phyloP scores from a whole-genome alignment of 2,797 vertebrate genomes.

The Tadarida brasiliensis region DNA sequence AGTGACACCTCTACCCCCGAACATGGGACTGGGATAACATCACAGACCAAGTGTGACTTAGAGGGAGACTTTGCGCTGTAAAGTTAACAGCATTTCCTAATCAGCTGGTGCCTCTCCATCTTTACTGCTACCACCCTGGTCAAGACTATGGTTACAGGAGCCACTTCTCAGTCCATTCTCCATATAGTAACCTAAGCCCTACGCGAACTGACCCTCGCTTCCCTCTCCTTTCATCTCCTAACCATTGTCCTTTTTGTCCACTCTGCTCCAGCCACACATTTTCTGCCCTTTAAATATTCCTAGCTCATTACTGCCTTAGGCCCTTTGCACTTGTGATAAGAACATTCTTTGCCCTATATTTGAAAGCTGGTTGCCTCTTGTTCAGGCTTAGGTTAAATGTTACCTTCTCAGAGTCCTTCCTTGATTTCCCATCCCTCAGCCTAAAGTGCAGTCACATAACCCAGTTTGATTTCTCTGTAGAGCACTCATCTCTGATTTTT shows the following conservation, averaged over 20 bases:
- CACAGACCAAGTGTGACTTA: neutral
- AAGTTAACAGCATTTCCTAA: neutral
- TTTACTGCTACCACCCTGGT: neutral
- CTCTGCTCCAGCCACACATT: neutral
- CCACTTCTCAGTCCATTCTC: neutral
- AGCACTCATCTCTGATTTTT: neutral
- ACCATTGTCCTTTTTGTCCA: neutral
- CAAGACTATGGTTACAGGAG: neutral
- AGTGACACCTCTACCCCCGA: neutral
- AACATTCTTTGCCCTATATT: conserved; percentile 43
- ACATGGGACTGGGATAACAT: neutral
- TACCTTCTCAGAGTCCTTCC: neutral
- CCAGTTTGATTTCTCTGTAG: conserved; percentile 7
- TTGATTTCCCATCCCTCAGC: neutral
- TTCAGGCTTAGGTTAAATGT: conserved; percentile 54
- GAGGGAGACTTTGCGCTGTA: neutral
- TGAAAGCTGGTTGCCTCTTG: conserved; percentile 24
- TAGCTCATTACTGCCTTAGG: neutral
- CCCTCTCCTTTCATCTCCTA: neutral
- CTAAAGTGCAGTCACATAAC: neutral
- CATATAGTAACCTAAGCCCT: neutral
- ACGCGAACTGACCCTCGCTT: neutral
- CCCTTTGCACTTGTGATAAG: conserved; percentile 6
- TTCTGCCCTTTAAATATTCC: neutral
- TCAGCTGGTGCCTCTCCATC: neutral